Evolutionary conservation across 2,888 invertebrate genomes (phyloP), one percentile per base, ranked within the genome.

Genomic region (Rhodophaea formosa): DNA sequence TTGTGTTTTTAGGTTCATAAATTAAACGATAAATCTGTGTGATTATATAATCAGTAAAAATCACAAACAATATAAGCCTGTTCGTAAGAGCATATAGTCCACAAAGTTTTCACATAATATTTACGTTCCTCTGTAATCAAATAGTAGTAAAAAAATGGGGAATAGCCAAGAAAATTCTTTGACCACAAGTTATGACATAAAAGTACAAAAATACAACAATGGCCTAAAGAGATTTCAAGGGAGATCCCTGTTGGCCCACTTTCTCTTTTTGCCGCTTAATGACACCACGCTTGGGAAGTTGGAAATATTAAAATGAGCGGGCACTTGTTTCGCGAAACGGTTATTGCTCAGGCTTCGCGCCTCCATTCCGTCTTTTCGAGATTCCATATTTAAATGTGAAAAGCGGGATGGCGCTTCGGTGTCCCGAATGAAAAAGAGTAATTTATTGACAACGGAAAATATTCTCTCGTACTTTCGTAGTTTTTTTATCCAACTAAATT

Each of bases 251-350:
- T 72, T 80, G 84, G 77, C 82, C 86, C 80, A 86, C 75, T 86
- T 86, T 82, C 72, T 71, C 69, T 72, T 74, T 71, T 74, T 81
- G 73, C 74, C 78, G 76, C 83, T 79, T 88, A 90, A 88, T 88
- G 89, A 88, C 84, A 80, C 77, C 72, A 72, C 70, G 74, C 79
- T 70, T 78, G 76, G 75, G 74, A 80, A 86, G 77, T 86, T 84
- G 86, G 81, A 82, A 87, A 86, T 89, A 90, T 90, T 90, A 91
- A 90, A 91, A 90, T 88, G 89, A 88, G 85, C 86, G 80, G 86
- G 87, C 84, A 86, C 88, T 89, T 87, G 87, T 86, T 85, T 82
- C 85, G 78, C 75, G 80, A 88, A 87, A 80, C 83, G 81, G 77
- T 82, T 71, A 82, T 82, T 79, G 82, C 82, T 84, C 80, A 80